These are phyloP conservation scores for Taenaris catops DNA, from an alignment of 2,888 invertebrate species.

Conservation along the genomic window DNA sequence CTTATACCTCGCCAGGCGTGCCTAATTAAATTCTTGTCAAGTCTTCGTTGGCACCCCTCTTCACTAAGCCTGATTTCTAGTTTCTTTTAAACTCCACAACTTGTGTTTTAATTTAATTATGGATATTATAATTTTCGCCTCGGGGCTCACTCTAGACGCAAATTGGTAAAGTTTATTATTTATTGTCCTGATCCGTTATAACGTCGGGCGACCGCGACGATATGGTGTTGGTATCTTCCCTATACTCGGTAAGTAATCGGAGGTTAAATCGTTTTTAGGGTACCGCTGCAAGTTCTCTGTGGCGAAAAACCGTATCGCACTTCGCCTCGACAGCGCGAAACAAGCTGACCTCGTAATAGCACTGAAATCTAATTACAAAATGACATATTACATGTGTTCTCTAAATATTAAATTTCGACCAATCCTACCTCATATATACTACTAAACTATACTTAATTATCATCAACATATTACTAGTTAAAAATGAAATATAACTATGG, in stretches of 20 bases:
- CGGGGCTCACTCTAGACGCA: constrained; percentile 40
- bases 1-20: constrained; percentile 29
- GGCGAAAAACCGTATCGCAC: too few relatives aligned
- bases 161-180: constrained; percentile 70
- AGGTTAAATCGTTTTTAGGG: too few relatives aligned
- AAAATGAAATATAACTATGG: too few relatives aligned
- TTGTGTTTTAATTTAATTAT: constrained; percentile 71
- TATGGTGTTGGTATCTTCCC: constrained; percentile 20
- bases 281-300: too few relatives aligned
- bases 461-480: too few relatives aligned
- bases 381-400: too few relatives aligned
- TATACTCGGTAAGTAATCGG: constrained; percentile 16
- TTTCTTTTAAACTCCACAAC: constrained; percentile 66
- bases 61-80: constrained; percentile 49
- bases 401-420: too few relatives aligned
- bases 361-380: too few relatives aligned
- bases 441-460: too few relatives aligned
- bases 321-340: too few relatives aligned
- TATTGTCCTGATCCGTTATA: constrained; percentile 51
- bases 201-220: constrained; percentile 41
- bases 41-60: constrained; percentile 25
- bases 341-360: too few relatives aligned
- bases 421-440: too few relatives aligned
- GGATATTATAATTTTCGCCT: constrained; percentile 57
- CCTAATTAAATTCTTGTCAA: constrained; percentile 59